Conservation (phyloP, 2,113 vertebrate species). For the Romanogobio albipinnatus region DNA sequence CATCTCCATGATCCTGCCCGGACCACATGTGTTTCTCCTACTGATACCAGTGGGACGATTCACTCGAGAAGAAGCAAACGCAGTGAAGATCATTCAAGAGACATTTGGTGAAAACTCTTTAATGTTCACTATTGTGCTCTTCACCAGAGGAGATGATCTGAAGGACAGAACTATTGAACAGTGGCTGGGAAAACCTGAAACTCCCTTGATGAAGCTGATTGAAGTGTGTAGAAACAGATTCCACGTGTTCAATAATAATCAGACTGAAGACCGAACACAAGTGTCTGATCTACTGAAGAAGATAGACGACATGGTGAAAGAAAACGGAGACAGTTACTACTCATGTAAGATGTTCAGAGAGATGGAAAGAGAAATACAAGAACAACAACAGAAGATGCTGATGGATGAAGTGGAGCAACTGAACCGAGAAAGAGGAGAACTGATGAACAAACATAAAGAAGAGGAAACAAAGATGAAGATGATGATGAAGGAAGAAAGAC, state of each 20-base stretch:
- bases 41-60: not conserved
- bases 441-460: not conserved
- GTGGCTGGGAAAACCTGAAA: not conserved
- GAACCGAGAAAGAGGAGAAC: not conserved
- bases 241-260: not conserved
- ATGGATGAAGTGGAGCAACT: not conserved
- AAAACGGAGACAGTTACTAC: not conserved
- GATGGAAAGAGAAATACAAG: not conserved
- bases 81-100: not conserved
- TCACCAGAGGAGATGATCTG: not conserved
- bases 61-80: not conserved
- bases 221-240: not conserved
- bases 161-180: not conserved
- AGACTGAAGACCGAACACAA: not conserved
- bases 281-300: slow-evolving; percentile 12
- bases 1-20: slow-evolving; percentile 6
- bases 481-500: not conserved
- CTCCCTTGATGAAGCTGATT: not conserved
- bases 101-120: not conserved
- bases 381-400: not conserved
- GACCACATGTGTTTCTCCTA: not conserved
- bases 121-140: not conserved
- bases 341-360: slow-evolving; percentile 16
- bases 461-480: slow-evolving; percentile 28
- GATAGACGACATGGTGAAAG: slow-evolving; percentile 6